phyloP scores from a whole-genome alignment of 1,140 invertebrate genomes.

The Polypedilum vanderplanki region DNA sequence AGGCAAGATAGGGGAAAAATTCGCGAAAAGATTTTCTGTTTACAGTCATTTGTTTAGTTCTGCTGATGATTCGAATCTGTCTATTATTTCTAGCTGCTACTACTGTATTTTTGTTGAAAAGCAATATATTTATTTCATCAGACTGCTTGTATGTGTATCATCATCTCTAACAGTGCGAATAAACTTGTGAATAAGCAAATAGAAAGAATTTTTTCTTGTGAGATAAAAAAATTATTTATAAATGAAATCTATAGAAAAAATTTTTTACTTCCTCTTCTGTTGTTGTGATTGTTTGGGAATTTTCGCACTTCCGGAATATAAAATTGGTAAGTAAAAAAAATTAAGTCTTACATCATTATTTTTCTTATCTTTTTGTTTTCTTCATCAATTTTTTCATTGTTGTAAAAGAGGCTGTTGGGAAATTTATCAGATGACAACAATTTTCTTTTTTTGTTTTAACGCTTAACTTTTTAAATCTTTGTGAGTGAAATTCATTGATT shows the following conservation, averaged over 20 bases:
- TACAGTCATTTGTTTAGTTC: background rate
- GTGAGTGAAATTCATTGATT: background rate
- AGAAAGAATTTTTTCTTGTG: background rate
- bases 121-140: background rate
- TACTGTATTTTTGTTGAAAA: background rate
- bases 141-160: background rate
- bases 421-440: background rate
- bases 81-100: background rate
- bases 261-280: background rate
- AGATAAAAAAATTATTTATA: slow-evolving; percentile 8
- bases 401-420: background rate
- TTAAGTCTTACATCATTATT: too few relatives aligned
- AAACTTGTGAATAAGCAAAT: background rate
- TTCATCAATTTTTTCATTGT: background rate
- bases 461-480: background rate
- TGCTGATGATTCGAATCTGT: background rate
- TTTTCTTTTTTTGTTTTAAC: background rate
- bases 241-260: background rate
- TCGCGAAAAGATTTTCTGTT: background rate
- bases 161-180: background rate
- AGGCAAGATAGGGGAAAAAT: background rate
- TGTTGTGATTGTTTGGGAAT: slow-evolving; percentile 5
- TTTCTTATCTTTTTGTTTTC: background rate
- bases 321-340: background rate
- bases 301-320: slow-evolving; percentile 16